Conservation (phyloP, 1,140 invertebrate species). For the Ditylenchus dipsaci region DNA sequence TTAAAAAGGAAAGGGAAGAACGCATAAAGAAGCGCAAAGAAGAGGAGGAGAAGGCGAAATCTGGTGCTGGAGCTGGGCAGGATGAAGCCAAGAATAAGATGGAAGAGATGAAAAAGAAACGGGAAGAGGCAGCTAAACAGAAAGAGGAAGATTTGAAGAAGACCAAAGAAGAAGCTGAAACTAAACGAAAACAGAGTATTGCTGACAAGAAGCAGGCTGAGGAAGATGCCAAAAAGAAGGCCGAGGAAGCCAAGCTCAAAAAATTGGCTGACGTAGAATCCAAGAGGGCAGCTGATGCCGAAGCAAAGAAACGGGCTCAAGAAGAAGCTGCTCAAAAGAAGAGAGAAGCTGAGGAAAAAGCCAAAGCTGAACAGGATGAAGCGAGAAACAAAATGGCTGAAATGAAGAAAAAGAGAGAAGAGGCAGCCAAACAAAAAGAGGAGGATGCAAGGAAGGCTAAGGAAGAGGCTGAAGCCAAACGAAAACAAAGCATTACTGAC, state of each 20-base stretch:
- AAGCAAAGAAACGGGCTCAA: background rate
- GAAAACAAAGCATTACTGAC: conserved; percentile 3
- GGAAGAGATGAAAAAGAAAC: conserved; percentile 8
- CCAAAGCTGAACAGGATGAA: background rate
- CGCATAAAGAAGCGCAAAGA: too few species aligned
- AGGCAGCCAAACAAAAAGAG: conserved; percentile 1
- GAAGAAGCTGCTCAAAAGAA: conserved; percentile 5
- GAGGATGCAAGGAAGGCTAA: conserved; percentile 24
- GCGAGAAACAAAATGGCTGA: background rate
- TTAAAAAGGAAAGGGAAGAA: background rate
- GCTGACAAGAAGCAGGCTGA: conserved; percentile 12
- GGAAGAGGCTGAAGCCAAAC: conserved; percentile 6
- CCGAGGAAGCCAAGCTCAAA: too few species aligned
- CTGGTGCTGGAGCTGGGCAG: background rate
- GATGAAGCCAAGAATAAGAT: background rate
- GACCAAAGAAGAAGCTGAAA: background rate
- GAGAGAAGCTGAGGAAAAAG: background rate
- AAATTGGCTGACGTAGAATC: background rate
- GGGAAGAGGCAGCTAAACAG: background rate
- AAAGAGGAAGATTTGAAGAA: background rate
- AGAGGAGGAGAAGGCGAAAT: conserved; percentile 4
- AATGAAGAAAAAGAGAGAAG: background rate
- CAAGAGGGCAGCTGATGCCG: background rate
- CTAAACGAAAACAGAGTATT: conserved; percentile 5
- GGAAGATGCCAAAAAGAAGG: background rate